Conservation (phyloP, 2,797 vertebrate genomes). For the Acestrorhynchus altus region DNA sequence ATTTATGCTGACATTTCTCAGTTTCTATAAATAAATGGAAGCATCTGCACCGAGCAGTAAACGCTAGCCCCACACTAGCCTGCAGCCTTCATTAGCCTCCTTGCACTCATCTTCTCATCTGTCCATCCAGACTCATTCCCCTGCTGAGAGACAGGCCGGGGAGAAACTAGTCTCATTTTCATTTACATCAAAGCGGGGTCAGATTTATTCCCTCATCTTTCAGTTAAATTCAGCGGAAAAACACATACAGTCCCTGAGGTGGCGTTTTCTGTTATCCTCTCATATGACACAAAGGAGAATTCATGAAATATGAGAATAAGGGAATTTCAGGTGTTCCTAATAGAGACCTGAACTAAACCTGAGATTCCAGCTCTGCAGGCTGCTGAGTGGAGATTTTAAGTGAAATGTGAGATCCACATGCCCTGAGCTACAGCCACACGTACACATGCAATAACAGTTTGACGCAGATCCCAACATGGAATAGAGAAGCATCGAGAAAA, state of each 20-base stretch:
- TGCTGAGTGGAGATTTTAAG: not conserved
- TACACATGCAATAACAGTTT: not conserved
- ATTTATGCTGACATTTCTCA: slow-evolving; percentile 49
- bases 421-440: not conserved
- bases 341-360: too few species aligned
- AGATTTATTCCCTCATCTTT: not conserved
- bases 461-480: not conserved
- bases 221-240: not conserved
- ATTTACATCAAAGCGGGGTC: slow-evolving; percentile 22
- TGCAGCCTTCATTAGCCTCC: slow-evolving; percentile 38
- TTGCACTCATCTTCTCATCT: slow-evolving; percentile 32
- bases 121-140: slow-evolving; percentile 19
- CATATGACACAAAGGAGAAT: not conserved
- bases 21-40: slow-evolving; percentile 48
- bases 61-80: slow-evolving; percentile 5
- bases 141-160: slow-evolving; percentile 11
- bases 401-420: not conserved
- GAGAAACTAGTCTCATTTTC: slow-evolving; percentile 13
- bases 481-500: not conserved
- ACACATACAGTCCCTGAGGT: not conserved
- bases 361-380: not conserved
- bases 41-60: slow-evolving; percentile 34
- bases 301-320: slow-evolving; percentile 2
- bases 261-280: not conserved
- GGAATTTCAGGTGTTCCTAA: not conserved